phyloP scores from a whole-genome alignment of 2,113 vertebrate genomes.

The Onychostoma macrolepis region DNA sequence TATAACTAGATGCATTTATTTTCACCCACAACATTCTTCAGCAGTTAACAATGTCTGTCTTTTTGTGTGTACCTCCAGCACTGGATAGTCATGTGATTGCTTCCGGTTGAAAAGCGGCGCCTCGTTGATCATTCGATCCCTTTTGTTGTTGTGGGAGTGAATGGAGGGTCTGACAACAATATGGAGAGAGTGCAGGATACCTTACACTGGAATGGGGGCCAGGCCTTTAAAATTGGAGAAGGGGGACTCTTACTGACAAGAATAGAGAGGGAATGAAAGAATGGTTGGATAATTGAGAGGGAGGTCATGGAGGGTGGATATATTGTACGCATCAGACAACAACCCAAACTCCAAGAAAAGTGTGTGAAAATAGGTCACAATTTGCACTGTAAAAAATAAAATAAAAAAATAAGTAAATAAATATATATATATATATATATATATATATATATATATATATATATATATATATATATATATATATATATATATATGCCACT shows the following conservation, averaged over 20 bases:
- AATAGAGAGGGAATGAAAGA: conserved; percentile 48
- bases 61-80: conserved; percentile 36
- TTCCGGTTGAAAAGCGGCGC: conserved; percentile 68
- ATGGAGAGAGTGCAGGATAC: conserved; percentile 68
- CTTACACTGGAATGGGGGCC: conserved; percentile 63
- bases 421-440: too few relatives aligned
- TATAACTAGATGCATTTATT: not conserved
- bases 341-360: conserved; percentile 54
- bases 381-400: not conserved
- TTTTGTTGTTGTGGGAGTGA: conserved; percentile 65
- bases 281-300: conserved; percentile 53
- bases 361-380: not conserved
- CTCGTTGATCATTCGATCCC: conserved; percentile 73
- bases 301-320: conserved; percentile 63
- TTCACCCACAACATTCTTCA: not conserved
- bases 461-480: too few relatives aligned
- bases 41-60: conserved; percentile 13
- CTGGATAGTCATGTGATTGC: conserved; percentile 65
- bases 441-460: too few relatives aligned
- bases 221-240: conserved; percentile 41
- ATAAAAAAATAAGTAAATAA: too few relatives aligned
- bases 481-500: too few relatives aligned
- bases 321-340: conserved; percentile 70
- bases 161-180: conserved; percentile 64
- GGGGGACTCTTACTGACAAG: conserved; percentile 47